phyloP scores from a whole-genome alignment of 2,113 vertebrate genomes.

The Oreochromis aureus region DNA sequence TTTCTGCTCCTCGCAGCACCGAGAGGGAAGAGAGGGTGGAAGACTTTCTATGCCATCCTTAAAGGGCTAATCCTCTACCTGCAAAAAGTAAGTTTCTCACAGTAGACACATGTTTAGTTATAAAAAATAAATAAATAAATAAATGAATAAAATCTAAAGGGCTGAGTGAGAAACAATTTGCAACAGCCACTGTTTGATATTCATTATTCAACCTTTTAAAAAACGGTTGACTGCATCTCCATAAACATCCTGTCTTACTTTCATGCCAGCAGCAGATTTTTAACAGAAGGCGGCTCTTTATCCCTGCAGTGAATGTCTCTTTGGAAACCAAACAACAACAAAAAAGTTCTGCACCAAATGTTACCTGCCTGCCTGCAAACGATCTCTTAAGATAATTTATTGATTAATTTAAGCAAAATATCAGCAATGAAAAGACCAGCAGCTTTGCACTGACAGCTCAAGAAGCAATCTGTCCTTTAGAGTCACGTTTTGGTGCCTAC shows the following conservation, averaged over 20 bases:
- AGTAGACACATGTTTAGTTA: not conserved
- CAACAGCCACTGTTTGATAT: not conserved
- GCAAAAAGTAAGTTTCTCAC: constrained; percentile 80
- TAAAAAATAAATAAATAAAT: not conserved
- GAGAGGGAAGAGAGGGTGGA: constrained; percentile 93
- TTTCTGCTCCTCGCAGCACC: constrained; percentile 76
- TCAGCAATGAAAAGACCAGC: not conserved
- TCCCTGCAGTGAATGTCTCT: not conserved
- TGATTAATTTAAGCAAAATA: not conserved
- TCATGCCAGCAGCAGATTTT: not conserved
- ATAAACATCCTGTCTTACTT: not conserved
- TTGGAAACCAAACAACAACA: not conserved
- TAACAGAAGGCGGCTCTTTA: not conserved
- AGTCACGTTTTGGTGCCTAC: not conserved
- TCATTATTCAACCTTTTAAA: constrained; percentile 21
- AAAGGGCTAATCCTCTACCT: constrained; percentile 97
- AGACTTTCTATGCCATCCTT: constrained; percentile 90
- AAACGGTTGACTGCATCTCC: not conserved
- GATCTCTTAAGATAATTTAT: not conserved
- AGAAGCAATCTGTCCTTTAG: not conserved
- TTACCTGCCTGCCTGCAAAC: not conserved
- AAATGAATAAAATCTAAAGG: not conserved
- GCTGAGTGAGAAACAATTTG: not conserved
- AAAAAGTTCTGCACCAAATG: not conserved
- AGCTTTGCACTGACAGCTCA: not conserved